Percentiles rank a stretch among this genome's conserved stretches.
Evolutionary conservation across 1,140 invertebrate species (phyloP).

Genomic region (Propsilocerus akamusi): DNA sequence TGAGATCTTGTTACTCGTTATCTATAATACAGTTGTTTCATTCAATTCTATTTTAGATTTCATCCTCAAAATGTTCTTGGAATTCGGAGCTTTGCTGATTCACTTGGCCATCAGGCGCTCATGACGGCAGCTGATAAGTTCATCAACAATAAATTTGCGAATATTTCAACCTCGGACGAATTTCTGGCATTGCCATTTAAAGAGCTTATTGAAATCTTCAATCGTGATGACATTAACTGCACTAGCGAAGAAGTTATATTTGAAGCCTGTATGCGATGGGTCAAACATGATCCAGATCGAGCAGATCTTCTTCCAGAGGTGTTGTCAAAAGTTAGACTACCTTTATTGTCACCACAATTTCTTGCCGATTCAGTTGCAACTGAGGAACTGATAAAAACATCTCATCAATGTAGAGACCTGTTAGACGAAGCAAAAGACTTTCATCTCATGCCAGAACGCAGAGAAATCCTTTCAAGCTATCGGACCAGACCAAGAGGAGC

Average conservation of each 20-base stretch:
- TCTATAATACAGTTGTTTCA: conserved; percentile 4
- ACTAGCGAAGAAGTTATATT: conserved; percentile 55
- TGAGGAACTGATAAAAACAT: conserved; percentile 59
- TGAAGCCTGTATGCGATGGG: conserved; percentile 68
- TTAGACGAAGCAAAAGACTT: conserved; percentile 71
- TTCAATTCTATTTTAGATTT: conserved; percentile 33
- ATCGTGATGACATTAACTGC: conserved; percentile 63
- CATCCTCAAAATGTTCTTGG: conserved; percentile 73
- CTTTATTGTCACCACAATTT: conserved; percentile 64
- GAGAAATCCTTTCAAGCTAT: conserved; percentile 47
- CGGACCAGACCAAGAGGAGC: conserved; percentile 56
- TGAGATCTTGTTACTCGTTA: conserved; percentile 13
- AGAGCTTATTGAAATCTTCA: conserved; percentile 54
- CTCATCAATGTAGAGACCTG: conserved; percentile 60
- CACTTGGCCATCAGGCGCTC: conserved; percentile 49
- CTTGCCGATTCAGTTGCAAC: conserved; percentile 65
- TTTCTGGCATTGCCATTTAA: conserved; percentile 35
- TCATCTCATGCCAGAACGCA: conserved; percentile 59
- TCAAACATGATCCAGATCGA: conserved; percentile 43
- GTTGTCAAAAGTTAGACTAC: conserved; percentile 56
- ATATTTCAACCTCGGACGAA: conserved; percentile 60
- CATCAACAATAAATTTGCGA: conserved; percentile 66
- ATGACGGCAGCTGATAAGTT: conserved; percentile 62
- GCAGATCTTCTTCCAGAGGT: conserved; percentile 44
- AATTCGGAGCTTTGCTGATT: conserved; percentile 65